phyloP scores from a whole-genome alignment of 2,888 invertebrate genomes.

The Acrocyrtus sp. region DNA sequence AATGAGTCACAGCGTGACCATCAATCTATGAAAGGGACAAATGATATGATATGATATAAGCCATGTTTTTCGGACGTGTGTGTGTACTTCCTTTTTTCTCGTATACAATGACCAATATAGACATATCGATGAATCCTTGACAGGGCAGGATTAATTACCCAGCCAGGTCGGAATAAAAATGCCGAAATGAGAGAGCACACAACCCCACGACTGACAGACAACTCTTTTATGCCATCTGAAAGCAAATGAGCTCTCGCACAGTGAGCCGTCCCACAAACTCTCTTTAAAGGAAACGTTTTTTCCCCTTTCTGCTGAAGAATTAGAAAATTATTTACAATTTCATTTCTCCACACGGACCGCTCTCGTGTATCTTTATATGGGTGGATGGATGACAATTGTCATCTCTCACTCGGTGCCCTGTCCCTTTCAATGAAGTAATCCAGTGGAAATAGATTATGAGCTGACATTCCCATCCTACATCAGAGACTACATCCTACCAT shows the following conservation, averaged over 20 bases:
- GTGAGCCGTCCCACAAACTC: not conserved
- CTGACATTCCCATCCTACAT: not conserved
- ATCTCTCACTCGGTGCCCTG: conserved; percentile 44
- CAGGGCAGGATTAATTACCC: conserved; percentile 48
- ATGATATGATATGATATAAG: conserved; percentile 14
- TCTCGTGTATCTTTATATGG: not conserved
- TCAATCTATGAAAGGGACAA: conserved; percentile 10
- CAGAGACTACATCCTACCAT: too few species aligned
- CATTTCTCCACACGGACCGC: too few species aligned
- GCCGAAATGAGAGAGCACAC: conserved; percentile 21
- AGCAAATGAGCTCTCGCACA: conserved; percentile 42
- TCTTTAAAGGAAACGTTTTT: not conserved
- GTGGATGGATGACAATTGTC: conserved; percentile 44
- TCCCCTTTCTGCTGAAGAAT: too few species aligned
- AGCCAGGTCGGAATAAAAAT: conserved; percentile 34
- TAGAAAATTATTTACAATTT: too few species aligned
- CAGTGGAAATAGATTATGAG: conserved; percentile 38
- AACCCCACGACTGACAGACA: conserved; percentile 46
- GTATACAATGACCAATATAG: conserved; percentile 3
- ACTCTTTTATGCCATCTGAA: conserved; percentile 42
- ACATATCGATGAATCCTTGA: conserved; percentile 30
- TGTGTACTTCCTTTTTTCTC: not conserved
- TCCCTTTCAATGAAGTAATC: conserved; percentile 49
- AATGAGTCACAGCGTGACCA: conserved; percentile 3
- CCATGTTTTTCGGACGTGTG: not conserved